Evolutionary conservation across 2,113 vertebrate genomes (phyloP), one percentile per base, ranked within the genome.

Genomic region (Hyla sarda): DNA sequence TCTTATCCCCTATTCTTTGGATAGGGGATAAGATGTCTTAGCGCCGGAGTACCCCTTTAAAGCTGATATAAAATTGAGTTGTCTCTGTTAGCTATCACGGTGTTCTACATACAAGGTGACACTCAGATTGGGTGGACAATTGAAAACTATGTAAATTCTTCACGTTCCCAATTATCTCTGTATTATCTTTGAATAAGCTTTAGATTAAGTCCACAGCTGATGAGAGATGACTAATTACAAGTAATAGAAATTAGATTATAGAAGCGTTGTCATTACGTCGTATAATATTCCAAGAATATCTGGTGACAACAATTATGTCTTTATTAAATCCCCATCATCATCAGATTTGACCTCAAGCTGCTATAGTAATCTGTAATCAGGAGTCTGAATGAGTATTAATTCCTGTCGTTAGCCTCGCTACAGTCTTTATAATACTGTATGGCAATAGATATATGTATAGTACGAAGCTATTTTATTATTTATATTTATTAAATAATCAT

Each of bases 161-260:
- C 16, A 2, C 34, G 17, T 11, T 71, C 19, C 17, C 34, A n/a
- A n/a, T n/a, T n/a, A n/a, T n/a, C n/a, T n/a, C n/a, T n/a, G n/a
- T n/a, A n/a, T n/a, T n/a, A n/a, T n/a, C n/a, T n/a, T n/a, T n/a
- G n/a, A n/a, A n/a, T n/a, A n/a, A n/a, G n/a, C 3, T 19, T 37
- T 23, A 11, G 5, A 71, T 2, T 21, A 37, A 71, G 21, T 23
- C 19, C 21, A 12, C 1, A 71, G 67, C 67, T 23, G 67, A 32
- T 30, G 32, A 21, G 34, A 71, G 19, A 71, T 2, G 12, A 37
- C 34, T 71, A 71, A 71, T 71, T 41, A 21, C 34, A 2, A 41
- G 21, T 47, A 9, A 81, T 62, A 62, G 28, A 19, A 81, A 81
- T 65, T 45, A 65, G 21, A 41, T 60, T 62, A 25, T 80, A 60